phyloP scores from a whole-genome alignment of 2,888 invertebrate species.

The Physocephala rufipes region DNA sequence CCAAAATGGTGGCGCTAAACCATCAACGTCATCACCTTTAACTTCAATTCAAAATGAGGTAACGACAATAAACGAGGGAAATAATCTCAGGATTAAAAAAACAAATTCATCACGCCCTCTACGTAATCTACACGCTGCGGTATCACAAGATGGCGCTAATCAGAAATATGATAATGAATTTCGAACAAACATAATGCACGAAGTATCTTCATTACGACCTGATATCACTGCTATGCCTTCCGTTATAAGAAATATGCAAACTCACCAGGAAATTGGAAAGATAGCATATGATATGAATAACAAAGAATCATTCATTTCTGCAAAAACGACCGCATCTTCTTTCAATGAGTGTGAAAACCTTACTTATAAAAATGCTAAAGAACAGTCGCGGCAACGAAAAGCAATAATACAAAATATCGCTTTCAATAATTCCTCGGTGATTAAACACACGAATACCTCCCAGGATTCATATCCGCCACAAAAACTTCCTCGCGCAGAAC shows the following conservation, averaged over 20 bases:
- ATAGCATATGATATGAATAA: background rate
- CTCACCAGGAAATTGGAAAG: background rate
- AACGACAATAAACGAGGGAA: background rate
- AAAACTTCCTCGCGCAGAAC: conserved; percentile 56
- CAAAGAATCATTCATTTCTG: background rate
- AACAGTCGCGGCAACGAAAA: conserved; percentile 3
- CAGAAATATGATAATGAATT: conserved; percentile 42
- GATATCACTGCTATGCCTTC: conserved; percentile 28
- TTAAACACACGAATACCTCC: conserved; percentile 45
- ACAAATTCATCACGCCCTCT: background rate
- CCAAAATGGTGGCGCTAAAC: background rate
- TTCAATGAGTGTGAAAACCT: background rate
- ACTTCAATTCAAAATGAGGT: background rate
- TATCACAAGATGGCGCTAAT: conserved; percentile 28
- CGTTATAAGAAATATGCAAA: background rate
- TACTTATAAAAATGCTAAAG: background rate
- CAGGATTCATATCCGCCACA: conserved; percentile 42
- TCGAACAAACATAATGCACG: conserved; percentile 34
- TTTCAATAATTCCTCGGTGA: conserved; percentile 43
- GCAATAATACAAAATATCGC: conserved; percentile 8
- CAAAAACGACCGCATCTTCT: background rate
- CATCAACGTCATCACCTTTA: background rate
- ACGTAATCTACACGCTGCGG: background rate
- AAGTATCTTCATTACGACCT: background rate
- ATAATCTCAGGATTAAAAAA: background rate